A percentile compares a stretch with the other conserved stretches of the same genome.
Evolutionary conservation across 2,113 vertebrate species (phyloP).

Genomic region (Macquaria ambigua): DNA sequence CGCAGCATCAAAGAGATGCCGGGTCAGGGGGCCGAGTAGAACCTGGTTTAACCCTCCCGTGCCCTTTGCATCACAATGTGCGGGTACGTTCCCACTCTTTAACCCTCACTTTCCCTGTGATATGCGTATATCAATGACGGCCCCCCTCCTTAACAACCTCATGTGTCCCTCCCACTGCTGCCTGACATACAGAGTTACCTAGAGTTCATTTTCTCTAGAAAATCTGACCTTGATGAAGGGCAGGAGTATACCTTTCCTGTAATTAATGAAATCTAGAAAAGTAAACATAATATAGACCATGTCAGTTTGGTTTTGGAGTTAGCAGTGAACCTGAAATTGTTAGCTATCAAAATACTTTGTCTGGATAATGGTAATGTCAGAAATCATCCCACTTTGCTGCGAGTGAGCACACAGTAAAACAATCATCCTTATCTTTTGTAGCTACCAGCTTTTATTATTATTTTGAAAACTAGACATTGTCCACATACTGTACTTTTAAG

Average conservation of each 20-base stretch:
- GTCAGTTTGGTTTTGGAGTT: background rate
- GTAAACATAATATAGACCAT: no score
- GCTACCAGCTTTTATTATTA: background rate
- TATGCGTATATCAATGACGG: constrained; percentile 78
- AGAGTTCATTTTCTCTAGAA: background rate
- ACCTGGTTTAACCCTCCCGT: constrained; percentile 75
- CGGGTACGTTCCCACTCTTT: constrained; percentile 74
- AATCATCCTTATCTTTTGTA: constrained; percentile 15
- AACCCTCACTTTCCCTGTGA: constrained; percentile 73
- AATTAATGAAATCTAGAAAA: background rate
- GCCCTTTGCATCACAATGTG: constrained; percentile 82
- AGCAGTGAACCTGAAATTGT: background rate
- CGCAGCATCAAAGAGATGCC: constrained; percentile 76
- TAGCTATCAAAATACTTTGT: background rate
- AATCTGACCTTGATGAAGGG: constrained; percentile 16
- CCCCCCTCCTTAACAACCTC: constrained; percentile 44
- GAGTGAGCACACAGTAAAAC: background rate
- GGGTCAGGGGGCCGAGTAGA: constrained; percentile 69
- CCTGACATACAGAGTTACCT: constrained; percentile 16
- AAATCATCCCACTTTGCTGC: background rate
- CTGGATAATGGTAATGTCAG: background rate
- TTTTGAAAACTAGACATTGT: background rate
- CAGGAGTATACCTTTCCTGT: background rate
- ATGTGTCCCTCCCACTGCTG: constrained; percentile 44
- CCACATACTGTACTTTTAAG: background rate